Evolutionary conservation across 1,140 invertebrate genomes (phyloP), one percentile per base, ranked within the genome.

Genomic region (Heliconius melpomene): DNA sequence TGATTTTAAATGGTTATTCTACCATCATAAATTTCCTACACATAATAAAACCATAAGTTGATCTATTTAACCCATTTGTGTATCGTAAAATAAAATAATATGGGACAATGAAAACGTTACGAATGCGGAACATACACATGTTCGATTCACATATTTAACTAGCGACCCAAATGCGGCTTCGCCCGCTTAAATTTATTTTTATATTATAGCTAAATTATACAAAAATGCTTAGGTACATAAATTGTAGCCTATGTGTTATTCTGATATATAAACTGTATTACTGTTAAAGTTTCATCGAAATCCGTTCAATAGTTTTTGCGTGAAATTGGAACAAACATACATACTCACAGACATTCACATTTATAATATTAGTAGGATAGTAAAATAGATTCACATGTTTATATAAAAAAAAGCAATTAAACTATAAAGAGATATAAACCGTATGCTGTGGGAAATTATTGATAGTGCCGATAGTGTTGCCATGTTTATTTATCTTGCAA

Each of bases 51-150:
- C 60, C 23, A 29, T 73, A 71, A 75, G 60, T 52, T 52, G 16
- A 5, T 77, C 75, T 72, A 84, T 84, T 77, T 80, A 88, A 80
- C 85, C 89, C 82, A 87, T 82, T 90, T 90, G 89, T 87, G 78
- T 83, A 85, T 84, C 84, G 81, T 87, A 86, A 86, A 86, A 87
- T 88, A 86, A 85, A 84, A 85, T 87, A 88, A 70, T 77, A 40
- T 86, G 84, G 84, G 86, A 89, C 87, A 87, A 86, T 86, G 79
- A 40, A 66, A 77, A 29, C 38, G 23, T 86, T 86, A 84, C 83
- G 86, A 88, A 89, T 86, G 79, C 86, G 80, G 81, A 79, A 83
- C 85, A 74, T 75, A 66, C 77, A 78, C 72, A 60, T 79, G 73
- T 66, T 66, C 3, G 8, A 29, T 23, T 36, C 16, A 46, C n/a